These are phyloP conservation scores for Psilanteris sp. DNA, from an alignment of 1,140 invertebrate species.

Conservation along the genomic window DNA sequence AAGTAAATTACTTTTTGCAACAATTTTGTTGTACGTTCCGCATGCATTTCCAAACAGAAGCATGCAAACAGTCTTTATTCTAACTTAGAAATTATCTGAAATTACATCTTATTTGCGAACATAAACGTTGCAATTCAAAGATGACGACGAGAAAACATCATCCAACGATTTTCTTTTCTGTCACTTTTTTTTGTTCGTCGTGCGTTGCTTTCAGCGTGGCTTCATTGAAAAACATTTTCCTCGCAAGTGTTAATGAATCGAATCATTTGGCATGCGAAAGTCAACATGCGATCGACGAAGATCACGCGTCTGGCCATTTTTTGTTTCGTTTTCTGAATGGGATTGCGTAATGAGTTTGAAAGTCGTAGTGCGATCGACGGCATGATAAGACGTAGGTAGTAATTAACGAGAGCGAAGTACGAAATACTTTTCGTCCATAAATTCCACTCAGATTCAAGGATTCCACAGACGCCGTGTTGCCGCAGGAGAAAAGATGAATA, in stretches of 20 bases:
- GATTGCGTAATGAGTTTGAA: slow-evolving; percentile 40
- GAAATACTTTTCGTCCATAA: slow-evolving; percentile 59
- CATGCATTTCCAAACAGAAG: too few species aligned
- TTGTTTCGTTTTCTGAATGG: slow-evolving; percentile 19
- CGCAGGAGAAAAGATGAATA: slow-evolving; percentile 43
- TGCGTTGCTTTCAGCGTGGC: too few species aligned
- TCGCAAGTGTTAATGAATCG: slow-evolving; percentile 21
- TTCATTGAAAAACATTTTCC: background rate
- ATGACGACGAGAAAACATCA: too few species aligned
- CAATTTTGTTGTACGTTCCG: too few species aligned
- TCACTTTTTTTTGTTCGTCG: too few species aligned
- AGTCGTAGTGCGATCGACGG: slow-evolving; percentile 26
- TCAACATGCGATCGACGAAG: slow-evolving; percentile 3
- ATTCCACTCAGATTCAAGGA: slow-evolving; percentile 35
- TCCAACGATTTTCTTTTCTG: too few species aligned
- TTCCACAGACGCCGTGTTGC: slow-evolving; percentile 26
- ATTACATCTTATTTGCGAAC: too few species aligned
- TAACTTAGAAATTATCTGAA: too few species aligned
- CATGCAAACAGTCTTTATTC: too few species aligned
- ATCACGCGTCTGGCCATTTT: slow-evolving; percentile 1
- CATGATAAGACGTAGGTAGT: slow-evolving; percentile 49
- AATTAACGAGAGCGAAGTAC: slow-evolving; percentile 57
- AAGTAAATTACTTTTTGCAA: too few species aligned
- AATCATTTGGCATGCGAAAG: slow-evolving; percentile 8
- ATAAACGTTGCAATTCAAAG: too few species aligned